Evolutionary conservation across 2,888 invertebrate species (phyloP).

Genomic region (Spialia ferax): DNA sequence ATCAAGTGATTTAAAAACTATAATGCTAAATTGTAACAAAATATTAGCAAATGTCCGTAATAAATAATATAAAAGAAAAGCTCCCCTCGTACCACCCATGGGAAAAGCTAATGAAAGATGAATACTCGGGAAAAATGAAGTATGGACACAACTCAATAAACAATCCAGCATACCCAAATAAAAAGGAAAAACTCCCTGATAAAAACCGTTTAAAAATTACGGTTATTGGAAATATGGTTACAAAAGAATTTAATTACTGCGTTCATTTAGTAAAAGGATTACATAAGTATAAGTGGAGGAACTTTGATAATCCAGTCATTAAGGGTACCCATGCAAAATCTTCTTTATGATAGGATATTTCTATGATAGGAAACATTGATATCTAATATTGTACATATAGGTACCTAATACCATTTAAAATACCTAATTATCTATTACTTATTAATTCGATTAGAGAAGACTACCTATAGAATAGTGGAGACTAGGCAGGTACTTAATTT

Average conservation of each 20-base stretch:
- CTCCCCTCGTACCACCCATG: slow-evolving; percentile 63
- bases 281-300: slow-evolving; percentile 65
- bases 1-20: no score
- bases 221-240: slow-evolving; percentile 68
- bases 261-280: slow-evolving; percentile 64
- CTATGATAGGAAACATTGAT: no score
- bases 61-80: slow-evolving; percentile 50
- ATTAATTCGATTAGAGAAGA: no score
- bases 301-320: slow-evolving; percentile 67
- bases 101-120: slow-evolving; percentile 63
- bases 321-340: no score
- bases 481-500: no score
- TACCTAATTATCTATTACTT: no score
- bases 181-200: slow-evolving; percentile 50
- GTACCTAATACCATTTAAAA: no score
- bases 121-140: slow-evolving; percentile 57
- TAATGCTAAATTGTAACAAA: no score
- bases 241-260: slow-evolving; percentile 72
- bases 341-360: no score
- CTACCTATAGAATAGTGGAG: no score
- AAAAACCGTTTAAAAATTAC: slow-evolving; percentile 60
- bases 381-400: no score
- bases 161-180: slow-evolving; percentile 64
- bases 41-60: slow-evolving; percentile 37
- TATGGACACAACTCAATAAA: slow-evolving; percentile 70